A percentile compares a stretch with the other conserved stretches of the same genome.
phyloP scores from a whole-genome alignment of 2,797 vertebrate species.

The Chrysocyon brachyurus region DNA sequence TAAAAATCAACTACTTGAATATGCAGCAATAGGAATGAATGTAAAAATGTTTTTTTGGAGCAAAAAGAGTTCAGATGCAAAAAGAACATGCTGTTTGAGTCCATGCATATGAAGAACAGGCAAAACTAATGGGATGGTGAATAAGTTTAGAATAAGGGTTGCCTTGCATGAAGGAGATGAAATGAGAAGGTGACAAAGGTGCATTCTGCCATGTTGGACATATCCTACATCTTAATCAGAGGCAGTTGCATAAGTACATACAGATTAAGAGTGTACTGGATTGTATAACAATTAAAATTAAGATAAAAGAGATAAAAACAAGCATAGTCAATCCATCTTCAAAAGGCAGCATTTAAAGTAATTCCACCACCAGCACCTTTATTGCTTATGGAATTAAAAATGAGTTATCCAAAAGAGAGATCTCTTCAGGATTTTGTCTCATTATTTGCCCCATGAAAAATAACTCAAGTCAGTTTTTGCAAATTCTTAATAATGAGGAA shows the following conservation, averaged over 20 bases:
- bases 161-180: neutral
- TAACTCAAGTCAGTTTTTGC: neutral
- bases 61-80: neutral
- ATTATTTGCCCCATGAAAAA: neutral
- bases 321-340: neutral
- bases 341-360: constrained; percentile 47
- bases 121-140: neutral
- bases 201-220: neutral
- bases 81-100: neutral
- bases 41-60: neutral
- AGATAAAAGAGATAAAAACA: constrained; percentile 1
- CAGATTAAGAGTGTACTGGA: neutral
- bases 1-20: neutral
- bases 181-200: neutral
- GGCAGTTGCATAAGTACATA: neutral
- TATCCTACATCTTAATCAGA: neutral
- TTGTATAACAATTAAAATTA: neutral
- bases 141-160: neutral
- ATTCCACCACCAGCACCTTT: neutral
- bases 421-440: neutral
- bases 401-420: neutral
- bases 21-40: neutral
- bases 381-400: constrained; percentile 12
- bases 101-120: neutral
- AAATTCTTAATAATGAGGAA: neutral